Evolutionary conservation across 2,888 invertebrate genomes (phyloP), one percentile per base, ranked within the genome.

Genomic region (Griposia aprilina): DNA sequence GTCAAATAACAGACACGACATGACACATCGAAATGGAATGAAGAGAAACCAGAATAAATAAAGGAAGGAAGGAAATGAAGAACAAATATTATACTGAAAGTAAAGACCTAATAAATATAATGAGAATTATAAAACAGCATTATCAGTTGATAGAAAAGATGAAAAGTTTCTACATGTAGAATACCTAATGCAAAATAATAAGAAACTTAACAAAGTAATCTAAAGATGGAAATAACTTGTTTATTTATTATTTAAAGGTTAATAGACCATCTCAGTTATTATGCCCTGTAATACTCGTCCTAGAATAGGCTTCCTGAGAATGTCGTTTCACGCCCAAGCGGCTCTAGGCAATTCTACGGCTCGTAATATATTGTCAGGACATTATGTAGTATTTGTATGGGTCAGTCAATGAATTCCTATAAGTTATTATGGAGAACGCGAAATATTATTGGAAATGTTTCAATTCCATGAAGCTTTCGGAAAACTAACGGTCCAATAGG

Each of bases 191-290:
- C 36, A 50, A 50, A n/a, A n/a, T n/a, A n/a, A 65, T 52, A 62
- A 30, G 59, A 69, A 71, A 63, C 30, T 36, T 68, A 57, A 26
- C 10, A 52, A 68, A 68, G 50, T 68, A 67, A 69, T 59, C 17
- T 70, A 20, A 2, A 41, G 50, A 68, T 45, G 30, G 36, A 79
- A 79, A 84, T 80, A 74, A 36, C 65, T 69, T 66, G 70, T 62
- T 79, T 66, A 84, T 87, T 84, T 87, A 75, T 74, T 79, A 72
- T 84, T 60, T 71, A 84, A 83, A 83, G 74, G 83, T 84, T 84
- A 83, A 68, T 50, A 72, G 73, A 74, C 84, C 70, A 68, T 74
- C 80, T 65, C 68, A 41, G 80, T 72, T 57, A 79, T 74, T 65
- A 62, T 78, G 71, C 78, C 62, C 63, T 65, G 78, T 82, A 82